A percentile compares a stretch with the other conserved stretches of the same genome.
phyloP scores from a whole-genome alignment of 2,888 invertebrate genomes.

The Atethmia centrago region DNA sequence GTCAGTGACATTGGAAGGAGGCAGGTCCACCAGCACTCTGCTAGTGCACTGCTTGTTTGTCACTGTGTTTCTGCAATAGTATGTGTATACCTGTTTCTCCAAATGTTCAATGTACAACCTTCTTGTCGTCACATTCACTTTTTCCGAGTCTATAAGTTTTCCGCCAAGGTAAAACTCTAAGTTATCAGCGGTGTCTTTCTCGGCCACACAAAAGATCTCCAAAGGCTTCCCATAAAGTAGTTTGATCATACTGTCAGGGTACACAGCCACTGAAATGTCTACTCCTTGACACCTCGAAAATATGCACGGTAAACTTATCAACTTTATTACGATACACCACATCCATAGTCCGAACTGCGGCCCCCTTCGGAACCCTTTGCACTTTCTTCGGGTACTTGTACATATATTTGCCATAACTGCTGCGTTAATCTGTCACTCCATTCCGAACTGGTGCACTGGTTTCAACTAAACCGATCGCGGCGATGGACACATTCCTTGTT shows the following conservation, averaged over 20 bases:
- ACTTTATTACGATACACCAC: conserved; percentile 81
- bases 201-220: conserved; percentile 92
- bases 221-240: conserved; percentile 91
- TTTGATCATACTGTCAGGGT: conserved; percentile 90
- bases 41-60: conserved; percentile 76
- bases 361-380: conserved; percentile 76
- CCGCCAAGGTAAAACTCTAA: conserved; percentile 83
- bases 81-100: conserved; percentile 87
- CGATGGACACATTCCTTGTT: conserved; percentile 82
- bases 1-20: conserved; percentile 92
- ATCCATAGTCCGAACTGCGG: conserved; percentile 81
- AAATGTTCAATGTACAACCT: conserved; percentile 90
- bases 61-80: conserved; percentile 88
- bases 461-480: conserved; percentile 73
- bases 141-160: conserved; percentile 77
- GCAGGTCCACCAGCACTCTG: conserved; percentile 85
- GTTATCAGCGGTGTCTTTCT: conserved; percentile 82
- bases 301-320: conserved; percentile 81
- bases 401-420: conserved; percentile 81
- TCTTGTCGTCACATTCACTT: conserved; percentile 92
- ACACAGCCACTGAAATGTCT: conserved; percentile 79
- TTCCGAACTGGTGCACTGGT: conserved; percentile 78
- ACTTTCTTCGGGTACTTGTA: conserved; percentile 77
- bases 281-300: conserved; percentile 79
- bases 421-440: conserved; percentile 79